Conservation (phyloP, 2,797 vertebrate species). For the Pipistrellus kuhlii region DNA sequence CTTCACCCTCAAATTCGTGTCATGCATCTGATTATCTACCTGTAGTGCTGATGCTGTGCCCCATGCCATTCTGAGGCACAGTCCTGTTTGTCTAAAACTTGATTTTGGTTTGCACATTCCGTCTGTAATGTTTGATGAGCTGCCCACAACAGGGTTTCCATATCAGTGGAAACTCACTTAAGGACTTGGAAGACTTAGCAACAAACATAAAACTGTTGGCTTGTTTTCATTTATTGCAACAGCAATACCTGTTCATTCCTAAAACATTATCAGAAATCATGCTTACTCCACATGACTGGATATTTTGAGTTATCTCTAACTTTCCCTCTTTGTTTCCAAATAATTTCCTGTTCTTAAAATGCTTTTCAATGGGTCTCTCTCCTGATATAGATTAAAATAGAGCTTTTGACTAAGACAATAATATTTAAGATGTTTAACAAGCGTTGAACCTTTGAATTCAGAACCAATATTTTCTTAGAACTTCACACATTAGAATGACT, state of each 20-base stretch:
- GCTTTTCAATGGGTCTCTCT: slow-evolving; percentile 45
- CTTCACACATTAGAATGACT: slow-evolving; percentile 45
- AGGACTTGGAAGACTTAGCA: slow-evolving; percentile 8
- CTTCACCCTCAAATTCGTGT: not conserved
- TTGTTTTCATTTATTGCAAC: slow-evolving; percentile 22
- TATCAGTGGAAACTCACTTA: not conserved
- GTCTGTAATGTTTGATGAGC: not conserved
- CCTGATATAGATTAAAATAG: slow-evolving; percentile 64
- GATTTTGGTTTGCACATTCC: not conserved
- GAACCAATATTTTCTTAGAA: slow-evolving; percentile 34
- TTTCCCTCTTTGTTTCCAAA: slow-evolving; percentile 60
- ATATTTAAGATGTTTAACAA: slow-evolving; percentile 52
- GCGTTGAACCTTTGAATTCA: slow-evolving; percentile 58
- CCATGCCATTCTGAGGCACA: not conserved
- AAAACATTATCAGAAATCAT: not conserved
- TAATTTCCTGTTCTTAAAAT: slow-evolving; percentile 57
- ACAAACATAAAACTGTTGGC: not conserved
- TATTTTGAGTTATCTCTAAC: slow-evolving; percentile 35
- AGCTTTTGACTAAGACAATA: slow-evolving; percentile 56
- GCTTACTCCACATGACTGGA: not conserved
- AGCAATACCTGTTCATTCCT: slow-evolving; percentile 11
- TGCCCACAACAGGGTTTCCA: not conserved
- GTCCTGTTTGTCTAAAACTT: not conserved
- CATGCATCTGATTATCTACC: not conserved
- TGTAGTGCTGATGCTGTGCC: not conserved